Evolutionary conservation across 2,797 vertebrate species (phyloP).

Genomic region (Pangasius mekongensis): DNA sequence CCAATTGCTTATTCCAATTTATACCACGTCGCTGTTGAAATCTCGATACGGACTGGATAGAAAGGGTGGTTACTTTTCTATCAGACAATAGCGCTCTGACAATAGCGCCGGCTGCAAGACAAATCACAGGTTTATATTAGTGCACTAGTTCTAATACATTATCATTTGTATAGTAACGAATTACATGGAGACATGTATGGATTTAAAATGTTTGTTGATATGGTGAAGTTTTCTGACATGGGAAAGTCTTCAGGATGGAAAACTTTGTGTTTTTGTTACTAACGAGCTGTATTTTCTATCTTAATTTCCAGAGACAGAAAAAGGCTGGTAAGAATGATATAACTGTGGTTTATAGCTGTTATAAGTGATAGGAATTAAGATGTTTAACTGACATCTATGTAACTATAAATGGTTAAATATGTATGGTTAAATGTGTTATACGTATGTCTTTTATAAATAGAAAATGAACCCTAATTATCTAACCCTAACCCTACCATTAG

Average conservation of each 20-base stretch:
- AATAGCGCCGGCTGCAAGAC: neutral
- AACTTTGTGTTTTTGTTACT: neutral
- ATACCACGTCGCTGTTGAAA: neutral
- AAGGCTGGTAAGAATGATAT: neutral
- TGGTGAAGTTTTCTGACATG: neutral
- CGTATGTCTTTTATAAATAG: neutral
- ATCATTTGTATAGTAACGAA: neutral
- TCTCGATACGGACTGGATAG: neutral
- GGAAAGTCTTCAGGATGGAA: neutral
- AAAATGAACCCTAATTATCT: neutral
- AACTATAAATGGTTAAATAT: neutral
- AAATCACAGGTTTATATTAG: neutral
- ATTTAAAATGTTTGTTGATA: neutral
- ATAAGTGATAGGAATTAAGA: neutral
- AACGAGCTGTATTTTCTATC: neutral
- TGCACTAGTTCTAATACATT: neutral
- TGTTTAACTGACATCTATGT: neutral
- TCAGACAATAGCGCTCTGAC: too few relatives aligned
- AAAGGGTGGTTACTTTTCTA: neutral
- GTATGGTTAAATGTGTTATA: neutral
- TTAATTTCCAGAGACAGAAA: neutral
- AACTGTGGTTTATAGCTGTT: neutral
- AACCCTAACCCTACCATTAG: neutral
- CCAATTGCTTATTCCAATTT: neutral
- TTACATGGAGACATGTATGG: neutral